A percentile compares a stretch with the other conserved stretches of the same genome.
These are phyloP conservation scores for Drosophila testacea DNA, from an alignment of 2,888 invertebrate genomes.

Conservation along the genomic window DNA sequence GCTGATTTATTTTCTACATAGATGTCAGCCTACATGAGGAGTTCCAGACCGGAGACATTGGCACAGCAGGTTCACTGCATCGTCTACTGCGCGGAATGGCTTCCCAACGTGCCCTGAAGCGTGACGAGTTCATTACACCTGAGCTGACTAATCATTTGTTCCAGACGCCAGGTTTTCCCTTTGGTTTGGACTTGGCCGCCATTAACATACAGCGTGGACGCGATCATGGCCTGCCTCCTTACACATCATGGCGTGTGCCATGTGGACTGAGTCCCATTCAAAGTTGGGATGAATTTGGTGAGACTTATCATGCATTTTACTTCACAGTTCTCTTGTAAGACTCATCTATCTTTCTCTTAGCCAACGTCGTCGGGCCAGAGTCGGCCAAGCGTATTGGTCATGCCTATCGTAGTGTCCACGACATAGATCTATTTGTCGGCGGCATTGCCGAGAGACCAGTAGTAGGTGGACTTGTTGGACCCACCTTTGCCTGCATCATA, in stretches of 20 bases:
- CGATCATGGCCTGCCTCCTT: constrained; percentile 94
- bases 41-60: constrained; percentile 90
- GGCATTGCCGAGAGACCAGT: constrained; percentile 93
- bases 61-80: constrained; percentile 92
- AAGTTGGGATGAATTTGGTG: constrained; percentile 89
- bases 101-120: constrained; percentile 91
- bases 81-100: constrained; percentile 91
- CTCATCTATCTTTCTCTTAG: constrained; percentile 19
- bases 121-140: constrained; percentile 92
- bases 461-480: constrained; percentile 91
- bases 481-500: constrained; percentile 94
- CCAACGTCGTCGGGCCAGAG: constrained; percentile 88
- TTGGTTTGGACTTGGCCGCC: constrained; percentile 94
- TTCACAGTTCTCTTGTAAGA: not conserved
- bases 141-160: constrained; percentile 94
- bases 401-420: constrained; percentile 90
- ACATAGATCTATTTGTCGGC: constrained; percentile 93
- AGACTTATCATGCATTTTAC: not conserved
- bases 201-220: constrained; percentile 95
- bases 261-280: constrained; percentile 90
- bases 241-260: constrained; percentile 92
- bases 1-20: constrained; percentile 72
- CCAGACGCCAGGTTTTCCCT: constrained; percentile 89
- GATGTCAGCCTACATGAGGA: constrained; percentile 93
- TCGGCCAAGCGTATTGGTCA: constrained; percentile 88